Evolutionary conservation across 2,113 vertebrate species (phyloP), one percentile per base, ranked within the genome.

Genomic region (Podarcis cretensis): DNA sequence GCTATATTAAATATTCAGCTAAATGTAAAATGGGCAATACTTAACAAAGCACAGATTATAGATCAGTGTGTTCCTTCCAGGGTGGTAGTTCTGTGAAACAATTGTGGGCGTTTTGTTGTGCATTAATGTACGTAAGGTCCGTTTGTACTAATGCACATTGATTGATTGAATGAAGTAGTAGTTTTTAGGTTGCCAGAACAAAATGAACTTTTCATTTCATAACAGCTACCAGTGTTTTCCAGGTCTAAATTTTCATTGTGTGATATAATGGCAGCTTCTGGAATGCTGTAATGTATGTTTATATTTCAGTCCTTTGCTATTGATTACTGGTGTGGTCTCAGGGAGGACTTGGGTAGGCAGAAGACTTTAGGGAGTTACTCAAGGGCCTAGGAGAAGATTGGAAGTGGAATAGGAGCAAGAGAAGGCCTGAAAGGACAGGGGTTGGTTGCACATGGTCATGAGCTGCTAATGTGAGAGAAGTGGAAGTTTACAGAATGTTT

Each of bases 1-100:
- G 84, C 84, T 89, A 0, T 81, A 85, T 63, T n/a, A 79, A 78
- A 92, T 80, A 35, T 69, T 74, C 81, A 81, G 2, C 16, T 73
- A 69, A 66, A 71, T 90, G 48, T 20, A 0, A 1, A 54, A 86
- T 83, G 37, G 4, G 40, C 16, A 69, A 2, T 30, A 78, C 32
- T 54, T 71, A 25, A 54, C 35, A 54, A 84, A 84, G 30, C 10
- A 32, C 48, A 37, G 4, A 30, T 65, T 54, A 20, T 59, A 10
- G n/a, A 74, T 75, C 25, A 8, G 25, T 77, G 27, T 88, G 57
- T 82, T 35, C 65, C 48, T 54, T 80, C 21, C n/a, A 71, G 27
- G 27, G 65, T 6, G 68, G 32, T 80, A 30, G 23, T 87, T 71
- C 20, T 63, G 77, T 87, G n/a, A 37, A 59, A 87, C 37, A 14